Base-by-base conservation (phyloP, 2,113 vertebrate genomes). In the Phycodurus eques region DNA sequence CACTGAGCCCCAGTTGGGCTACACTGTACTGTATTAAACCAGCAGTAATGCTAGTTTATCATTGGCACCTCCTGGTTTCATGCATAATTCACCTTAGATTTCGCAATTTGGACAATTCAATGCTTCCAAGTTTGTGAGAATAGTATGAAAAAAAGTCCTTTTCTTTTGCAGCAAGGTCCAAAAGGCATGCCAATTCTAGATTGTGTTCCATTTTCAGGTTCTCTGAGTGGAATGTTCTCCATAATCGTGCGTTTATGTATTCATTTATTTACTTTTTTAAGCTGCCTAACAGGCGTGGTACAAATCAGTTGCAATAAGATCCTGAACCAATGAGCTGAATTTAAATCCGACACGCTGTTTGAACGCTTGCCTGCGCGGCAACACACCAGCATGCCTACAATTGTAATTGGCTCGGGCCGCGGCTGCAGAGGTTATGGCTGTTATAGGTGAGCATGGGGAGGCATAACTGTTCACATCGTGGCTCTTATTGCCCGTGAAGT, bases 381-480 rank as follows among this genome's bases (percentile, higher is more conserved):
- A 73, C 73, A 75, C 76, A 73, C 68, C 49, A 53, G 60, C 75
- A 73, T 62, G 72, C 72, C 62, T 73, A 79, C 81, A 61, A 61
- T 64, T 82, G 75, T 89, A 91, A 92, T 90, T 89, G 87, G 81
- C 43, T 78, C 57, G 22, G 66, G 85, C 79, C 76, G 33, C 77
- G 86, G 83, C 67, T 73, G 80, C 71, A 17, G 77, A 78, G 80
- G 77, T 83, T 82, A 80, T 72, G 73, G 84, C 75, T 76, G 85
- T 91, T 87, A 86, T 72, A 84, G 66, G 73, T 44, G 80, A 86
- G 85, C 76, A 47, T 80, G 72, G 74, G 66, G 76, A 85, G 76
- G 79, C 78, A 83, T 81, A 83, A 85, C 75, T 46, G 73, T 83
- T 79, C 79, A 70, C 66, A 74, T 80, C 73, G 49, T 46, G 2